These are phyloP conservation scores for Melitaea athalia DNA, from an alignment of 2,888 invertebrate species.

Conservation along the genomic window DNA sequence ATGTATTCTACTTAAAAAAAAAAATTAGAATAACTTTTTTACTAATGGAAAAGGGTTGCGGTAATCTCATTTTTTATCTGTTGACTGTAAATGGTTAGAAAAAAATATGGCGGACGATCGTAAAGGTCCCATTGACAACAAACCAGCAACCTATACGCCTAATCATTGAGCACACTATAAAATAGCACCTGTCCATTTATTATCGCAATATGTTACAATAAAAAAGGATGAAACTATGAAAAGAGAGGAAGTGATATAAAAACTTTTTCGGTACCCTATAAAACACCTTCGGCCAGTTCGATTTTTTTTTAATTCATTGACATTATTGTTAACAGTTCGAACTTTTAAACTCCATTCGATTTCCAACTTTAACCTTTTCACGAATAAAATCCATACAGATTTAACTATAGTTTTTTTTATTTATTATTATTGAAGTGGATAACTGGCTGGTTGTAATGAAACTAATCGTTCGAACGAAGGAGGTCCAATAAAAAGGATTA, in stretches of 20 bases:
- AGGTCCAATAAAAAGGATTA: conserved; percentile 53
- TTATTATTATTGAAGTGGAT: conserved; percentile 29
- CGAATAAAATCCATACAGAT: conserved; percentile 33
- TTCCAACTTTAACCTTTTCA: conserved; percentile 48
- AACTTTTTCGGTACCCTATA: conserved; percentile 57
- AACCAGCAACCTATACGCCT: conserved; percentile 61
- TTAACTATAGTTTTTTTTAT: conserved; percentile 39
- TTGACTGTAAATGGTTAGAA: conserved; percentile 6
- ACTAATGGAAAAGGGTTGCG: neutral
- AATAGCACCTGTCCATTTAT: conserved; percentile 75
- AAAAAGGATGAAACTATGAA: conserved; percentile 50
- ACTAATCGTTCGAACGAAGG: conserved; percentile 53
- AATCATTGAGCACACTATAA: conserved; percentile 67
- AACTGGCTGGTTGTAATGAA: conserved; percentile 44
- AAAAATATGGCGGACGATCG: conserved; percentile 52
- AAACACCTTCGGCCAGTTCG: conserved; percentile 55
- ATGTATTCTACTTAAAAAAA: neutral
- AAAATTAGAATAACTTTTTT: neutral
- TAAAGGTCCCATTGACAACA: conserved; percentile 60
- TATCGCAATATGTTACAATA: conserved; percentile 53
- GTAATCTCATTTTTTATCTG: conserved; percentile 7
- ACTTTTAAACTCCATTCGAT: conserved; percentile 43
- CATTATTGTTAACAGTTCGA: conserved; percentile 46
- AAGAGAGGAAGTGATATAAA: conserved; percentile 75
- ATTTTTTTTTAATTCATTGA: conserved; percentile 65